Percentiles rank a stretch among this genome's conserved stretches.
phyloP scores from a whole-genome alignment of 1,140 invertebrate genomes.

The Ceratina australensis region DNA sequence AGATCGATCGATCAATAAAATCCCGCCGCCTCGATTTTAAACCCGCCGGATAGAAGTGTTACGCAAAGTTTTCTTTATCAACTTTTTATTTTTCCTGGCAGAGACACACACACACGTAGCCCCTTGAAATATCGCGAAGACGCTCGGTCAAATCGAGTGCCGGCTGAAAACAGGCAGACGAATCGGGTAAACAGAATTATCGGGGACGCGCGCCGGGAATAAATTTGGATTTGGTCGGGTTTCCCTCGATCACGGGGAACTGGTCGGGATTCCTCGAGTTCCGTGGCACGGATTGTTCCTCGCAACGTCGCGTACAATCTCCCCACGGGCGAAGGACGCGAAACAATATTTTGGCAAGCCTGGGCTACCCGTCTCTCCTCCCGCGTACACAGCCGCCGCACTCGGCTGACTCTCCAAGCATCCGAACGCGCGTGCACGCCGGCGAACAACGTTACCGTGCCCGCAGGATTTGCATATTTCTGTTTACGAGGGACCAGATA shows the following conservation, averaged over 20 bases:
- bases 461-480: constrained; percentile 30
- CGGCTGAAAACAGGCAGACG: constrained; percentile 4
- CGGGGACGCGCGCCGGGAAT: constrained; percentile 18
- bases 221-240: constrained; percentile 46
- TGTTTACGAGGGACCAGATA: constrained; percentile 4
- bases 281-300: neutral
- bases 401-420: neutral
- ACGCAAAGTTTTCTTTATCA: too few species aligned
- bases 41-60: too few species aligned
- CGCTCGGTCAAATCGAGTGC: neutral
- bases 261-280: neutral
- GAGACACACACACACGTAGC: neutral
- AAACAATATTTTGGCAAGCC: constrained; percentile 41
- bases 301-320: constrained; percentile 23
- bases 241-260: constrained; percentile 30
- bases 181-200: constrained; percentile 52
- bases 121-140: neutral
- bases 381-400: too few species aligned
- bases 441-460: constrained; percentile 8
- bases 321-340: constrained; percentile 8
- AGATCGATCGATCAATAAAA: neutral
- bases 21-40: neutral
- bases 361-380: neutral
- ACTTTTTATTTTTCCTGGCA: neutral
- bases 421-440: neutral